Evolutionary conservation across 1,140 invertebrate species (phyloP).

Genomic region (roundworm (Caenorhabditis elegans)): WBcel235 BX284606.5:10176501-10177000

Average conservation of each 20-base stretch:
- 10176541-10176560: neutral
- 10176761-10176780: too few relatives aligned
- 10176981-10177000: too few relatives aligned
- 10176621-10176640: neutral
- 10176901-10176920: neutral
- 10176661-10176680: neutral
- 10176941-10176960: neutral
- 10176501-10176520: constrained; percentile 7
- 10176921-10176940: too few relatives aligned
- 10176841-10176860: neutral
- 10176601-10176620: constrained; percentile 11
- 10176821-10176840: neutral
- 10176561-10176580: constrained; percentile 19
- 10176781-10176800: too few relatives aligned
- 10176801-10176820: neutral
- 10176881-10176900: neutral
- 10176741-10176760: too few relatives aligned
- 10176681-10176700: neutral
- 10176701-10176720: constrained; percentile 23
- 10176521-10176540: constrained; percentile 3
- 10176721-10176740: too few relatives aligned
- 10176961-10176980: neutral
- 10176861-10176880: neutral
- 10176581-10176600: constrained; percentile 23
- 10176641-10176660: neutral